Evolutionary conservation across 2,113 vertebrate genomes (phyloP).

Genomic region (Neodontobutis hainanensis): DNA sequence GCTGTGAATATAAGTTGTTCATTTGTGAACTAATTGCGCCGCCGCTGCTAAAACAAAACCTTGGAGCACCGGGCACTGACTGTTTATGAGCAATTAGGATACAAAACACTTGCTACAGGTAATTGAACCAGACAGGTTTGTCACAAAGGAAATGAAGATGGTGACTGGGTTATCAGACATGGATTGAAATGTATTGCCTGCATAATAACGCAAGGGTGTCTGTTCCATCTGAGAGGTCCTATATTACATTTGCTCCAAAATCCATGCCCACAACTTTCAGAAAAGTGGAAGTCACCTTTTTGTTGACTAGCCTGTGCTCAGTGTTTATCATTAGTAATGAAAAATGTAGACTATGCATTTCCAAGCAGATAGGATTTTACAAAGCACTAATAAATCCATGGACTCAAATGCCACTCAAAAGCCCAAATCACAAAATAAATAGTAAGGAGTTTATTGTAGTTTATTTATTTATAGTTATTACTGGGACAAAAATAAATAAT

Average conservation of each 20-base stretch:
- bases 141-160: constrained; percentile 47
- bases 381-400: too few relatives aligned
- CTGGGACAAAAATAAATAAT: background rate
- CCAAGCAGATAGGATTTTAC: too few relatives aligned
- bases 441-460: too few relatives aligned
- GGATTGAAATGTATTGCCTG: constrained; percentile 27
- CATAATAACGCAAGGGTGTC: background rate
- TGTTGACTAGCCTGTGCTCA: background rate
- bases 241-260: constrained; percentile 23
- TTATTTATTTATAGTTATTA: background rate
- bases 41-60: constrained; percentile 17
- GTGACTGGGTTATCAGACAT: constrained; percentile 9
- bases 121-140: constrained; percentile 51
- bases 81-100: constrained; percentile 64
- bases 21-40: constrained; percentile 63
- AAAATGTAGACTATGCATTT: background rate
- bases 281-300: constrained; percentile 12
- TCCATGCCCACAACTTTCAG: constrained; percentile 26
- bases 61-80: constrained; percentile 26
- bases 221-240: constrained; percentile 10
- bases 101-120: constrained; percentile 49
- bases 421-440: too few relatives aligned
- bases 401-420: too few relatives aligned
- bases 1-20: constrained; percentile 48
- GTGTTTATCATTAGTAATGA: background rate